Percentiles rank a stretch among this genome's conserved stretches.
phyloP scores from a whole-genome alignment of 1,140 invertebrate species.

The Phymastichus coffea region DNA sequence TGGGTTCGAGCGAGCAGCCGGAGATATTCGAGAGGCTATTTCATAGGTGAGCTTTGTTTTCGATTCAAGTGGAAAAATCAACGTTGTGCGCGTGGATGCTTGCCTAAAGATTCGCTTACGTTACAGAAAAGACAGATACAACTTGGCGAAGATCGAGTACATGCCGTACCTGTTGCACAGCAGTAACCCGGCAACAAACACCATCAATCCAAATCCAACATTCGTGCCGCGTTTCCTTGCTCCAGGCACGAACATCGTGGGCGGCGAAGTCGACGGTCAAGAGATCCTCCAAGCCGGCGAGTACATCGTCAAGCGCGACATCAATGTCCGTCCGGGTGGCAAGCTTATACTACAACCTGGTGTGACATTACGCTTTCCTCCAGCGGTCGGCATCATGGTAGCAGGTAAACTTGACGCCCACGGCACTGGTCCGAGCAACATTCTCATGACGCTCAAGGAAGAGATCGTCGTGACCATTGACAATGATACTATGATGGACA shows the following conservation, averaged over 20 bases:
- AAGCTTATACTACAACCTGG: conserved; percentile 84
- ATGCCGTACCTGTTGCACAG: conserved; percentile 83
- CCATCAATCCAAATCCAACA: conserved; percentile 68
- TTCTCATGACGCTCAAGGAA: conserved; percentile 75
- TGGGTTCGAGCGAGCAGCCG: conserved; percentile 77
- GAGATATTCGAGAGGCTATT: conserved; percentile 81
- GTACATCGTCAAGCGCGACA: conserved; percentile 86
- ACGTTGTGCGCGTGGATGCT: too few relatives aligned
- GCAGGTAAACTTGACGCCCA: conserved; percentile 85
- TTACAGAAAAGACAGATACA: conserved; percentile 85
- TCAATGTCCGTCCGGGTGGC: conserved; percentile 86
- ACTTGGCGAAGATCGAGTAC: conserved; percentile 84
- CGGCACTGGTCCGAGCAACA: conserved; percentile 74
- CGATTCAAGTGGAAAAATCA: too few relatives aligned
- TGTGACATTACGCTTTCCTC: conserved; percentile 82
- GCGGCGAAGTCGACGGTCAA: conserved; percentile 86
- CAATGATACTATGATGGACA: conserved; percentile 59
- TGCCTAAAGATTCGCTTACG: too few relatives aligned
- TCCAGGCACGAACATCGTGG: conserved; percentile 69
- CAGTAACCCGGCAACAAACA: conserved; percentile 79
- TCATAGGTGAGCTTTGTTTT: conserved; percentile 64
- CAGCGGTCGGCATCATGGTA: conserved; percentile 95
- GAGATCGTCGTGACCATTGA: conserved; percentile 65
- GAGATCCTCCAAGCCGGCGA: conserved; percentile 76
- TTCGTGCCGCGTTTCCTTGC: conserved; percentile 76